Evolutionary conservation across 2,888 invertebrate genomes (phyloP).

Genomic region (Elmis aenea): DNA sequence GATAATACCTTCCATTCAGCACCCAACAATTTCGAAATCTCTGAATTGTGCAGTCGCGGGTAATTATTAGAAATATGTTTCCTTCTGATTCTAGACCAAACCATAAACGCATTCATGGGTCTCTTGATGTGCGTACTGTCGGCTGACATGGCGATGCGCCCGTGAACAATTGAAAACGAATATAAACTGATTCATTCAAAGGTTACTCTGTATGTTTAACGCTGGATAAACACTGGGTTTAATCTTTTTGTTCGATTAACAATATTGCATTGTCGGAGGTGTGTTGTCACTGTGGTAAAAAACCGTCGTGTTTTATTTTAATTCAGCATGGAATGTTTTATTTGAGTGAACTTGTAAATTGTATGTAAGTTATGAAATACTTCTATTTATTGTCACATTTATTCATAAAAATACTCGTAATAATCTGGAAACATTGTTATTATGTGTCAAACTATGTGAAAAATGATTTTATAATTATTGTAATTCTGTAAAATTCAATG

Average conservation of each 20-base stretch:
- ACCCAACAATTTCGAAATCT: conserved; percentile 78
- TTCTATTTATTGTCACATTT: no score
- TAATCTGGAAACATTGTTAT: conserved; percentile 14
- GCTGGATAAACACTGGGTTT: conserved; percentile 45
- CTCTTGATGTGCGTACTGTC: conserved; percentile 76
- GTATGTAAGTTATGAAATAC: no score
- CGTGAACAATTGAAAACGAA: conserved; percentile 16
- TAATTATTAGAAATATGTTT: conserved; percentile 80
- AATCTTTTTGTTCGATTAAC: conserved; percentile 42
- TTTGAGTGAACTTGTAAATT: conserved; percentile 26
- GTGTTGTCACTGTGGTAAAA: conserved; percentile 32
- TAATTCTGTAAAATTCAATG: conserved; percentile 11
- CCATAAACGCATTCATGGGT: conserved; percentile 94
- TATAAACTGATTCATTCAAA: conserved; percentile 34
- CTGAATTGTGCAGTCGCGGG: conserved; percentile 72
- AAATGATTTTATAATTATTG: conserved; percentile 18
- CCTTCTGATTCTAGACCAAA: conserved; percentile 72
- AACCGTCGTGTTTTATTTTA: conserved; percentile 22
- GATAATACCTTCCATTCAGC: conserved; percentile 80
- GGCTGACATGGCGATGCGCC: conserved; percentile 1
- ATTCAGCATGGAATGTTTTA: conserved; percentile 26
- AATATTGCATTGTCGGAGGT: conserved; percentile 36
- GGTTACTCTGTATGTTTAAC: conserved; percentile 38
- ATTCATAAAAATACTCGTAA: conserved; percentile 11
- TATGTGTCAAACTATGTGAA: conserved; percentile 15